Conservation (phyloP, 2,113 vertebrate species). For the Ifrita kowaldi region DNA sequence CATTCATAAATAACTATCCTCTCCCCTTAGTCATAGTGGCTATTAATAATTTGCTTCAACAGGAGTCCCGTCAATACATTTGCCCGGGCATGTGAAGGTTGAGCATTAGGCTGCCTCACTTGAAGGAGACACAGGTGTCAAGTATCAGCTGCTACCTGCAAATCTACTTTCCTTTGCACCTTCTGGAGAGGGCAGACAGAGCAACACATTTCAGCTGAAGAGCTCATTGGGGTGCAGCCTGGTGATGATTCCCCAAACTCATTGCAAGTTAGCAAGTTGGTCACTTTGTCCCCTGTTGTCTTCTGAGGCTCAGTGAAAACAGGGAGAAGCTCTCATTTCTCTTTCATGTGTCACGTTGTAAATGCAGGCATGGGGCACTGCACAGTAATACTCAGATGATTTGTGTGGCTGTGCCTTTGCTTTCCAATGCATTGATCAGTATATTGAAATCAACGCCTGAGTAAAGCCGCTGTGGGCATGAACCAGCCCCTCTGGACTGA, state of each 20-base stretch:
- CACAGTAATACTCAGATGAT: no score
- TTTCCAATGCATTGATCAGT: neutral
- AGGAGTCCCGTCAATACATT: neutral
- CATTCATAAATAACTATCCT: neutral
- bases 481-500: neutral
- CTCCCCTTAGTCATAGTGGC: neutral
- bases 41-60: neutral
- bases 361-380: neutral
- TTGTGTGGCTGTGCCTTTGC: neutral
- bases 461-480: neutral
- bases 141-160: neutral
- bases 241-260: neutral
- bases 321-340: neutral
- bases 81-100: accelerated
- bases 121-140: neutral
- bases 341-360: accelerated
- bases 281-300: accelerated
- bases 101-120: neutral
- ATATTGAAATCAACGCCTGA: neutral
- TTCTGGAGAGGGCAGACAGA: neutral
- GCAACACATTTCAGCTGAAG: neutral
- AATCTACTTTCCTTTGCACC: neutral
- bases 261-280: neutral
- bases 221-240: neutral
- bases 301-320: neutral